Percentiles rank a stretch among this genome's conserved stretches.
Conservation (phyloP, 2,888 invertebrate genomes). For the Cataglyphis livida region DNA sequence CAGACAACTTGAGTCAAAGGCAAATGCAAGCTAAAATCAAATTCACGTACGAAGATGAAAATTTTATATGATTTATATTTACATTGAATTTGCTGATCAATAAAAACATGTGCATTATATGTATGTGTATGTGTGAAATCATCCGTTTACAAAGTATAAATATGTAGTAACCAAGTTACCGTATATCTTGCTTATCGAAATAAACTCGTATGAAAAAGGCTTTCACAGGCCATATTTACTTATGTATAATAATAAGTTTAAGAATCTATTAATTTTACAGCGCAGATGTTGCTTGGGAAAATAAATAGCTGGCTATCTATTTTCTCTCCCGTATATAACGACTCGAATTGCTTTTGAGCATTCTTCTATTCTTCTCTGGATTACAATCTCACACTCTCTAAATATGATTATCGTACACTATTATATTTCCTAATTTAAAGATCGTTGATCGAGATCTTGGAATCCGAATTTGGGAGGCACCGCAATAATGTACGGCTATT, state of each 20-base stretch:
- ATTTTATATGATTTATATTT: constrained; percentile 57
- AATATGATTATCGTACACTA: constrained; percentile 52
- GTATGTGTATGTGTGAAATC: not conserved
- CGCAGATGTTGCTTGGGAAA: constrained; percentile 10
- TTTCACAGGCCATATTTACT: constrained; percentile 42
- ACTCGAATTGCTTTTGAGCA: constrained; percentile 25
- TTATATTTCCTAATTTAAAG: constrained; percentile 42
- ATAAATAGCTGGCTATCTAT: constrained; percentile 19
- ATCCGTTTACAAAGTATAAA: constrained; percentile 34
- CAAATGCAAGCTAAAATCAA: not conserved
- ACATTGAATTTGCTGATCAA: constrained; percentile 49
- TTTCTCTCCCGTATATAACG: constrained; percentile 18
- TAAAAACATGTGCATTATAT: constrained; percentile 21
- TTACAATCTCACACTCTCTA: constrained; percentile 15
- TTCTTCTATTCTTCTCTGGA: not conserved
- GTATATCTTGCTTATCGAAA: constrained; percentile 28
- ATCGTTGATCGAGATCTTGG: constrained; percentile 29
- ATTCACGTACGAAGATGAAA: constrained; percentile 18
- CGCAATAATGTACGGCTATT: constrained; percentile 17
- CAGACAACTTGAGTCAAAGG: not conserved
- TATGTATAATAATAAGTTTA: constrained; percentile 28
- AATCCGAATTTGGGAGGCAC: constrained; percentile 7
- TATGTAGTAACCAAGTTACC: constrained; percentile 34
- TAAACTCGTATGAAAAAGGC: constrained; percentile 39
- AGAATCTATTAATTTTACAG: constrained; percentile 50